Base-by-base conservation (phyloP, 2,797 vertebrate species). In the Schizothorax lantsangensis region DNA sequence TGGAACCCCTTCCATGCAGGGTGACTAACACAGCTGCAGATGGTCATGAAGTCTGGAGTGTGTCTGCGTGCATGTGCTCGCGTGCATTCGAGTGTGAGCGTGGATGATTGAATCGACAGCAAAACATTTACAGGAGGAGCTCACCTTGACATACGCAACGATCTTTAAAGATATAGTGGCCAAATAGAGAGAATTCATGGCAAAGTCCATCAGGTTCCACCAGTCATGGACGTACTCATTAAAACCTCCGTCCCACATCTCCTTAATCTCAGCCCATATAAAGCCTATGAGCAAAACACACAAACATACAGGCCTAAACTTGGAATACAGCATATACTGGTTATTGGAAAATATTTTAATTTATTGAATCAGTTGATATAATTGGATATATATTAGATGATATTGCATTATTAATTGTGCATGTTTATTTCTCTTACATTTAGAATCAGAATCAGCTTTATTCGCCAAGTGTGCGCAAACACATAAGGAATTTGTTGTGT, bases 171-270 rank as follows among this genome's bases (percentile, higher is more conserved):
- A 98, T 89, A 99, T 99, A 21, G 98, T 99, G 91, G 98, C 98
- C 93, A 99, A 94, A 91, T 99, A 99, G 77, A 99, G 97, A 0
- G 98, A 99, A 93, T 99, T 99, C 98, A 99, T 99, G 91, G 97
- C 98, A 89, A 99, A 99, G 94, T 99, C 98, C 98, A 99, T 99
- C 90, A 99, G 95, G 92, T 99, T 99, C 98, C 98, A 99, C 98
- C 97, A 99, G 92, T 99, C 98, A 0, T 99, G 98, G 23, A 99
- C 95, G 0, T 99, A 99, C 91, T 98, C 97, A 17, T 96, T 98
- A 94, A 99, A 98, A 86, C 98, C 98, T 33, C 98, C 98, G 23
- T 99, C 97, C 98, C 98, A 98, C 98, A 99, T 99, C 91, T 99
- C 97, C 88, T 99, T 99, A 90, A 99, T 99, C 94, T 99, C 98